phyloP scores from a whole-genome alignment of 2,888 invertebrate species.

The Diplolepis rosae region DNA sequence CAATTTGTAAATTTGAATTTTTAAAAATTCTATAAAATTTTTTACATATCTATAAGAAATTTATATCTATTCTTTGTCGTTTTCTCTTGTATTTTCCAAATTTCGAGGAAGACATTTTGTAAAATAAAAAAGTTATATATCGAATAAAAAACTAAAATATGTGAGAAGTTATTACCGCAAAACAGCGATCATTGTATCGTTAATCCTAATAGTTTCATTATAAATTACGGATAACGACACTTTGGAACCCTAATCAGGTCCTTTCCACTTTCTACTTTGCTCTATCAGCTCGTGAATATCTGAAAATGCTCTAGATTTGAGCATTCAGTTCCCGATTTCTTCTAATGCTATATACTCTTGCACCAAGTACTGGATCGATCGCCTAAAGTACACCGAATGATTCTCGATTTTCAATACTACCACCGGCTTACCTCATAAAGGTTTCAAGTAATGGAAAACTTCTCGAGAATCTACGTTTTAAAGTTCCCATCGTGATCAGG shows the following conservation, averaged over 20 bases:
- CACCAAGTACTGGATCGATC: conserved; percentile 14
- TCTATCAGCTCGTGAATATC: conserved; percentile 33
- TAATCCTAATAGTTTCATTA: conserved; percentile 14
- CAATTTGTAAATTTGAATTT: too few species aligned
- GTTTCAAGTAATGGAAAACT: conserved; percentile 28
- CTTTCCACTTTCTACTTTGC: background rate
- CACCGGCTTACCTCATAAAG: conserved; percentile 16
- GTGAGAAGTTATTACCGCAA: too few species aligned
- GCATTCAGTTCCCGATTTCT: conserved; percentile 45
- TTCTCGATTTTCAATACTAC: conserved; percentile 24
- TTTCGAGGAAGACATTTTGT: too few species aligned
- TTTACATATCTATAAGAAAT: too few species aligned
- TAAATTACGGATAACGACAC: background rate
- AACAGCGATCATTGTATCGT: conserved; percentile 4
- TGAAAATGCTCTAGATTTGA: conserved; percentile 38
- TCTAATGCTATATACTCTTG: conserved; percentile 20
- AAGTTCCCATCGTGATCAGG: conserved; percentile 9
- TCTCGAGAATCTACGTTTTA: conserved; percentile 25
- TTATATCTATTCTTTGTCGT: too few species aligned
- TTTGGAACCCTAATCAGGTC: conserved; percentile 6
- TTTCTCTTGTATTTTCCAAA: too few species aligned
- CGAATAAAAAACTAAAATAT: too few species aligned
- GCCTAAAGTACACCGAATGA: conserved; percentile 25
- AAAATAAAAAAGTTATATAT: too few species aligned
- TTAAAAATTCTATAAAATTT: too few species aligned